phyloP scores from a whole-genome alignment of 1,140 invertebrate genomes.

The Ladona fulva region DNA sequence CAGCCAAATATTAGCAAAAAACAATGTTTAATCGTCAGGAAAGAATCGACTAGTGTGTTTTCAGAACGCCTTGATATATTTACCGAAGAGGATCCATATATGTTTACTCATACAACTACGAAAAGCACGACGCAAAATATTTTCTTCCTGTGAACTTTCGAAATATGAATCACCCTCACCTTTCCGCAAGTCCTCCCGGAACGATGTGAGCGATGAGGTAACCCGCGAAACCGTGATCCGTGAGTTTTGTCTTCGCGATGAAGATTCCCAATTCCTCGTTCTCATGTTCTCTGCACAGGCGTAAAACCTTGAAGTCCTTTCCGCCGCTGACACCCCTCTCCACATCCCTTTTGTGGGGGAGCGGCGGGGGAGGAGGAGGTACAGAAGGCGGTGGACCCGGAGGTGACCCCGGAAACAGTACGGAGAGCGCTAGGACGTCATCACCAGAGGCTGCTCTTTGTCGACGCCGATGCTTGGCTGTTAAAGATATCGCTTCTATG shows the following conservation, averaged over 20 bases:
- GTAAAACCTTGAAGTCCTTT: conserved; percentile 47
- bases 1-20: too few relatives aligned
- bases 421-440: neutral
- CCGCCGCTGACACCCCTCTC: neutral
- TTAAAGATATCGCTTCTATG: neutral
- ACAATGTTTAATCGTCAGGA: too few relatives aligned
- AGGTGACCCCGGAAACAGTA: neutral
- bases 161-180: conserved; percentile 36
- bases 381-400: neutral
- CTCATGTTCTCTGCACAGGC: conserved; percentile 53
- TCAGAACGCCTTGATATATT: too few relatives aligned
- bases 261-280: conserved; percentile 72
- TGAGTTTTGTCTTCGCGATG: conserved; percentile 63
- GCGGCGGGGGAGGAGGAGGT: neutral
- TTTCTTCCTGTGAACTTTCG: too few relatives aligned
- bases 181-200: conserved; percentile 64
- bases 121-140: too few relatives aligned
- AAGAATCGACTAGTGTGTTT: too few relatives aligned
- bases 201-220: conserved; percentile 78
- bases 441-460: conserved; percentile 11
- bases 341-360: conserved; percentile 25
- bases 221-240: conserved; percentile 55
- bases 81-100: too few relatives aligned
- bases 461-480: neutral
- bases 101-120: too few relatives aligned